These are phyloP conservation scores for Stomatorhinus walkeri DNA, from an alignment of 2,797 vertebrate species.

Conservation along the genomic window DNA sequence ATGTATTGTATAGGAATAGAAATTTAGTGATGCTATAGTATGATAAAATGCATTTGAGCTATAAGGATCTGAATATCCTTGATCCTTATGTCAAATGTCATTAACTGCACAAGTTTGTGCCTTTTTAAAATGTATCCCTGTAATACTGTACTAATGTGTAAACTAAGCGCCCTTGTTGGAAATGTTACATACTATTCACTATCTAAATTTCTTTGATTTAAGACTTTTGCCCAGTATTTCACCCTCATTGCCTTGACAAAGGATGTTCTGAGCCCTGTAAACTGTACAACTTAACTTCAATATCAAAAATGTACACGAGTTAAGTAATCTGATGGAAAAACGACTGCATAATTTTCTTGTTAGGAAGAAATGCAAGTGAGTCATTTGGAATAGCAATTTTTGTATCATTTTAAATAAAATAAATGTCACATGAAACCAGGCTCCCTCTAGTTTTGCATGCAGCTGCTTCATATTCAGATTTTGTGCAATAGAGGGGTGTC, in stretches of 20 bases:
- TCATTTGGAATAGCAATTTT: not conserved
- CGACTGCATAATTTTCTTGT: not conserved
- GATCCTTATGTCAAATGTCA: constrained; percentile 3
- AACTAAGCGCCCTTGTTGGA: not conserved
- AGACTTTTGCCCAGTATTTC: not conserved
- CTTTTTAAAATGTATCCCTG: constrained; percentile 7
- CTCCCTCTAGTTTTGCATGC: not conserved
- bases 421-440: not conserved
- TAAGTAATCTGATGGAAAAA: not conserved
- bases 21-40: constrained; percentile 8
- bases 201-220: not conserved
- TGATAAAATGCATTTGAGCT: not conserved
- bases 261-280: not conserved
- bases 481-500: not conserved
- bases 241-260: not conserved
- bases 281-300: not conserved
- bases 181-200: not conserved
- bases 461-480: not conserved
- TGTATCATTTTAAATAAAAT: constrained; percentile 15
- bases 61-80: not conserved
- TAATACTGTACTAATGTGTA: constrained; percentile 4
- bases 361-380: not conserved
- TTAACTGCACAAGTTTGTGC: constrained; percentile 8
- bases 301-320: not conserved
- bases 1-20: constrained; percentile 22